These are phyloP conservation scores for Machaerirhynchus nigripectus DNA, from an alignment of 2,113 vertebrate species.

Conservation along the genomic window DNA sequence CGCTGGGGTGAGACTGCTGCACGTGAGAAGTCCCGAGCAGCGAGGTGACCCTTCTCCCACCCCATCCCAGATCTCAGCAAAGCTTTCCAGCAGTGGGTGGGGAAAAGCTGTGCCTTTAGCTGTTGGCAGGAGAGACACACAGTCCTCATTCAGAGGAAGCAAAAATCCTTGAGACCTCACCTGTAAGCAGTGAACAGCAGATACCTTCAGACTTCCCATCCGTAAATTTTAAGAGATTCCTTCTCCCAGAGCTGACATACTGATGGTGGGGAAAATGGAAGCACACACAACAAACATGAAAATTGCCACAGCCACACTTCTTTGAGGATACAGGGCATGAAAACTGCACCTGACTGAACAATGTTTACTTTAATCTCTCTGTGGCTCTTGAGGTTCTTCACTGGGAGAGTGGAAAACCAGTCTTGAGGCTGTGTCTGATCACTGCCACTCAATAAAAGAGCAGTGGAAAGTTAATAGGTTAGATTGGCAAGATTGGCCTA, in stretches of 20 bases:
- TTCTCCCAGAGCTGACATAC: not conserved
- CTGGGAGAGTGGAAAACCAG: not conserved
- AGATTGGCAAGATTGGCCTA: not conserved
- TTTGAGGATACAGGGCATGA: not conserved
- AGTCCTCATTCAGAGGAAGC: not conserved
- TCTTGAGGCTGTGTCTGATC: not conserved
- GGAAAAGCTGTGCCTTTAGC: not conserved
- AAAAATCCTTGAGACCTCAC: not conserved
- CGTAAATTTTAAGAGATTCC: not conserved
- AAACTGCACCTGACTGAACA: not conserved
- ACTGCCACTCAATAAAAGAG: not conserved
- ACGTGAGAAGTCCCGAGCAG: not conserved
- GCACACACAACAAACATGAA: accelerated
- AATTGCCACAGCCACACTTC: not conserved
- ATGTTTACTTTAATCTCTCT: not conserved
- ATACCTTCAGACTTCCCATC: not conserved
- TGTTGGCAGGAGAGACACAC: not conserved
- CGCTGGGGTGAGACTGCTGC: not conserved
- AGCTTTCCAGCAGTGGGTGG: not conserved
- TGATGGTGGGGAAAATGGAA: not conserved
- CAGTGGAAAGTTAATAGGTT: not conserved
- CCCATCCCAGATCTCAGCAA: not conserved
- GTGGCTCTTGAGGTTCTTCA: not conserved
- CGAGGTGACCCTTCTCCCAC: not conserved
- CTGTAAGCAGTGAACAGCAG: not conserved